phyloP scores from a whole-genome alignment of 2,797 vertebrate species.

The Echeneis naucrates region DNA sequence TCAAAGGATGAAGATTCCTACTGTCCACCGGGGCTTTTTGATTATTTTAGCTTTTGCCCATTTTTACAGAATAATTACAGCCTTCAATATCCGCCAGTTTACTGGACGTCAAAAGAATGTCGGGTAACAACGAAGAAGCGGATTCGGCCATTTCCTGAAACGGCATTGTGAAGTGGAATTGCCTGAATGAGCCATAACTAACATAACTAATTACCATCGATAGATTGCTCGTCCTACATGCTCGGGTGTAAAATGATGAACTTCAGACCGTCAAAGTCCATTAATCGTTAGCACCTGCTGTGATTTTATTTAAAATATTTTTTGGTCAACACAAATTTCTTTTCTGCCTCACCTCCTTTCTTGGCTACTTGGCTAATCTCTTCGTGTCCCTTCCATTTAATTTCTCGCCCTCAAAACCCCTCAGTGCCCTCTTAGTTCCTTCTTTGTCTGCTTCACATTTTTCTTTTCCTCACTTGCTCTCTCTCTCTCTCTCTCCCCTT shows the following conservation, averaged over 20 bases:
- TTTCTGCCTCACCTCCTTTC: not conserved
- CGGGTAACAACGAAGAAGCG: no score
- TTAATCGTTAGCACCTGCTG: conserved; percentile 11
- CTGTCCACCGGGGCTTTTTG: no score
- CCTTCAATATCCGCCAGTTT: no score
- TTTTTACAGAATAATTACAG: no score
- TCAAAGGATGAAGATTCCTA: no score
- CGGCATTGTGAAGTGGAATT: no score
- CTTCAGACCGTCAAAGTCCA: not conserved
- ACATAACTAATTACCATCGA: conserved; percentile 40
- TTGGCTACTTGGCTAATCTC: not conserved
- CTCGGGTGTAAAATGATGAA: conserved; percentile 23
- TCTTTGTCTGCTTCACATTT: not conserved
- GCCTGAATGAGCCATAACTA: no score
- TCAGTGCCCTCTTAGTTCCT: conserved; percentile 6
- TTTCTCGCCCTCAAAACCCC: conserved; percentile 12
- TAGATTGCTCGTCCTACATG: not conserved
- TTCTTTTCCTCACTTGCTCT: not conserved
- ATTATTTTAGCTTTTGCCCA: no score
- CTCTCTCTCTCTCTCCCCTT: not conserved
- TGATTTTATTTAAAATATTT: conserved; percentile 13
- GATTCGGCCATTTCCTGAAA: no score
- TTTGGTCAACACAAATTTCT: no score
- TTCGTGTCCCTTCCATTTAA: not conserved
- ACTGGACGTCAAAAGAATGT: no score